Percentiles rank a stretch among this genome's conserved stretches.
phyloP scores from a whole-genome alignment of 2,888 invertebrate genomes.

The Drosophila lutescens region DNA sequence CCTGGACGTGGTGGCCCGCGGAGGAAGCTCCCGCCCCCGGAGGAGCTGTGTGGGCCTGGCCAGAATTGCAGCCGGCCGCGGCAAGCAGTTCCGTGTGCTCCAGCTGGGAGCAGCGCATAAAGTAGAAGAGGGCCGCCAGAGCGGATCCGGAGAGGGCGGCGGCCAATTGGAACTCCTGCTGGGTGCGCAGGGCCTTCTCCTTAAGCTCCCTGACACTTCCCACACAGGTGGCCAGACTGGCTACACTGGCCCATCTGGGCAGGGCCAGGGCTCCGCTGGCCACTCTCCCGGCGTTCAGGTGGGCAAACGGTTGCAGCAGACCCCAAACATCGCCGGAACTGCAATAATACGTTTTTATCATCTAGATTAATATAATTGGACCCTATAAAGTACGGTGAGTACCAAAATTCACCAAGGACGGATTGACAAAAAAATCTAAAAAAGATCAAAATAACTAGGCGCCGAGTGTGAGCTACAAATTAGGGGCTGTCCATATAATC shows the following conservation, averaged over 20 bases:
- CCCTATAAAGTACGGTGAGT: no score
- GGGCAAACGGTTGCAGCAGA: constrained; percentile 94
- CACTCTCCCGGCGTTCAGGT: constrained; percentile 94
- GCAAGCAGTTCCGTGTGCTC: constrained; percentile 87
- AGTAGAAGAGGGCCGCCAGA: constrained; percentile 93
- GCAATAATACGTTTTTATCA: no score
- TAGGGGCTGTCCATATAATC: no score
- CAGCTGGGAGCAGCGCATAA: constrained; percentile 95
- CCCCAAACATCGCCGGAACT: constrained; percentile 94
- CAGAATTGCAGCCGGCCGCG: constrained; percentile 66
- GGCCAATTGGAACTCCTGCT: constrained; percentile 85
- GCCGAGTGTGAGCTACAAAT: no score
- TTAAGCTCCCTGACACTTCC: constrained; percentile 92
- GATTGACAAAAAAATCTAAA: no score
- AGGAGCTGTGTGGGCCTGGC: constrained; percentile 40
- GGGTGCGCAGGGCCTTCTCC: constrained; percentile 88
- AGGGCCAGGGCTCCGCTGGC: constrained; percentile 94
- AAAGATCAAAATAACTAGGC: no score
- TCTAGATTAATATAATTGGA: no score
- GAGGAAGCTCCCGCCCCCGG: constrained; percentile 47
- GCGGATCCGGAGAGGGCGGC: constrained; percentile 88
- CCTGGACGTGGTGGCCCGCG: constrained; percentile 85
- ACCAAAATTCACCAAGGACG: no score
- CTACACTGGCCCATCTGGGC: constrained; percentile 92
- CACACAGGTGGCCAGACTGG: constrained; percentile 92